A percentile compares a stretch with the other conserved stretches of the same genome.
Evolutionary conservation across 1,140 invertebrate genomes (phyloP).

Genomic region (Drosophila tani): DNA sequence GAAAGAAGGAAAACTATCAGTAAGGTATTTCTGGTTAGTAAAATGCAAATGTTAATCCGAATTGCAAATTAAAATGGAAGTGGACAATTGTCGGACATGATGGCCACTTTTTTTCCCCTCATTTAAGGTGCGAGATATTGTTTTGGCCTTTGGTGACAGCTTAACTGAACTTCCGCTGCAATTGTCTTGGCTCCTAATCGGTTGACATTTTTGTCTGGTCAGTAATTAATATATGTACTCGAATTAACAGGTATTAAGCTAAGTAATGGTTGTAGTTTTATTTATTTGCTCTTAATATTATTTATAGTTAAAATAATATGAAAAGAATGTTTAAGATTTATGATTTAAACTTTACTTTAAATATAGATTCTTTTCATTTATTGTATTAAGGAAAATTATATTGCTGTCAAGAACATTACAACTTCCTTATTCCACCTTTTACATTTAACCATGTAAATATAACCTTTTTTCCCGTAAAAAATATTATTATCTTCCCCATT

Average conservation of each 20-base stretch:
- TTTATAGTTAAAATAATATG: neutral
- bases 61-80: slow-evolving; percentile 30
- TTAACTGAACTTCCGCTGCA: slow-evolving; percentile 31
- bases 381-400: too few species aligned
- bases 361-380: too few species aligned
- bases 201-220: slow-evolving; percentile 30
- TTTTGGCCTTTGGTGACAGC: slow-evolving; percentile 28
- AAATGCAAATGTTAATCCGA: slow-evolving; percentile 24
- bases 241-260: neutral
- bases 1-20: slow-evolving; percentile 10
- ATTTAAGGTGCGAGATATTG: slow-evolving; percentile 33
- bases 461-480: neutral
- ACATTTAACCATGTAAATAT: neutral
- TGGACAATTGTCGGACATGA: slow-evolving; percentile 52
- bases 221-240: neutral
- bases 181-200: slow-evolving; percentile 20
- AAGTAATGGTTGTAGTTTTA: too few species aligned
- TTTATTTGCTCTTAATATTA: too few species aligned
- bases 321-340: neutral
- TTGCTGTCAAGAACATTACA: too few species aligned
- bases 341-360: too few species aligned
- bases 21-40: slow-evolving; percentile 1
- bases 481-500: neutral
- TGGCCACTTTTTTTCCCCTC: slow-evolving; percentile 22
- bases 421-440: neutral